Conservation (phyloP, 2,888 invertebrate genomes). For the Drosophila setosimentum region DNA sequence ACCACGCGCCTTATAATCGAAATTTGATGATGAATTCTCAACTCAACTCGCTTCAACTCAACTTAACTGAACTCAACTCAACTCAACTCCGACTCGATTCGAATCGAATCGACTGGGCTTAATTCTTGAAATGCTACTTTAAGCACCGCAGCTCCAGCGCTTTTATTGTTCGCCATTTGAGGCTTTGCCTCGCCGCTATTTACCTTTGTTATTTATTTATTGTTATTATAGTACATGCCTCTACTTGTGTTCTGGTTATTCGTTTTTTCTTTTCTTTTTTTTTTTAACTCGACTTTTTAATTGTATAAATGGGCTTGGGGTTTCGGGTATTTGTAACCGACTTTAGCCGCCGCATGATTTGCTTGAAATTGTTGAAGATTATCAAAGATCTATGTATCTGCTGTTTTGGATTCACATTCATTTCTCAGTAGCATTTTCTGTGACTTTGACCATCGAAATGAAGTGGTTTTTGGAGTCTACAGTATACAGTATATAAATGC, state of each 20-base stretch:
- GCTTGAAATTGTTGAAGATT: slow-evolving; percentile 63
- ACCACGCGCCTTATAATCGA: slow-evolving; percentile 78
- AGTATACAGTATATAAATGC: slow-evolving; percentile 3
- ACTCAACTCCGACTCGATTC: slow-evolving; percentile 26
- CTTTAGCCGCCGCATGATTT: slow-evolving; percentile 62
- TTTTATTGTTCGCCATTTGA: slow-evolving; percentile 66
- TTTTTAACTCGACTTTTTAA: slow-evolving; percentile 51
- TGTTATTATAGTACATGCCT: slow-evolving; percentile 74
- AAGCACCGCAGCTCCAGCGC: slow-evolving; percentile 32
- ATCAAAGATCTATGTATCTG: slow-evolving; percentile 20
- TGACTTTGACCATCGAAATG: slow-evolving; percentile 15
- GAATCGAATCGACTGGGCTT: slow-evolving; percentile 25
- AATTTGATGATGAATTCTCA: slow-evolving; percentile 80
- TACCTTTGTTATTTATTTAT: slow-evolving; percentile 80
- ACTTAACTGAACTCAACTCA: slow-evolving; percentile 24
- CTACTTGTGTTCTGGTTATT: slow-evolving; percentile 57
- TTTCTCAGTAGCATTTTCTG: slow-evolving; percentile 27
- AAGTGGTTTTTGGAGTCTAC: background rate
- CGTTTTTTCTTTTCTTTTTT: slow-evolving; percentile 22
- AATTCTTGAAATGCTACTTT: slow-evolving; percentile 54
- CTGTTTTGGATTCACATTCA: slow-evolving; percentile 13
- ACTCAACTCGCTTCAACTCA: slow-evolving; percentile 33
- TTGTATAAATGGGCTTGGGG: slow-evolving; percentile 62
- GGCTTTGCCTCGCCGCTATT: slow-evolving; percentile 61
- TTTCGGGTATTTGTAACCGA: slow-evolving; percentile 46